A percentile compares a stretch with the other conserved stretches of the same genome.
Conservation (phyloP, 2,113 vertebrate genomes). For the Plectropomus leopardus region DNA sequence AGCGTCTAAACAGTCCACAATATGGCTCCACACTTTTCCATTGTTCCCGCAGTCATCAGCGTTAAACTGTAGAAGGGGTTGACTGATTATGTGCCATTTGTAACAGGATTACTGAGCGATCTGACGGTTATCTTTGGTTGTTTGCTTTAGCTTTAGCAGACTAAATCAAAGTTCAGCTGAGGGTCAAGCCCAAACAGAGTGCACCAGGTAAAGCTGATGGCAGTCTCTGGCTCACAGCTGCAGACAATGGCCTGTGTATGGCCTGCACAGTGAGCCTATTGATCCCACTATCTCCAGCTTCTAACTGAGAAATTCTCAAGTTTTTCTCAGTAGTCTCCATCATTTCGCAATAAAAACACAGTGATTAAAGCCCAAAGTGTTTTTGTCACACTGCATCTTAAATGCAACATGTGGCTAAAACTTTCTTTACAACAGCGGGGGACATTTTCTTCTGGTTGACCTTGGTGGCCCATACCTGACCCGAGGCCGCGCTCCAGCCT, state of each 20-base stretch:
- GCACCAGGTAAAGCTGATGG: slow-evolving; percentile 57
- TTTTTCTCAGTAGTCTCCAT: neutral
- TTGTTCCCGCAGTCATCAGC: slow-evolving; percentile 35
- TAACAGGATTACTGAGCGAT: slow-evolving; percentile 57
- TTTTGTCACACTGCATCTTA: neutral
- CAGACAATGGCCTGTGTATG: slow-evolving; percentile 69
- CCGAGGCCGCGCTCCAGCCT: slow-evolving; percentile 35
- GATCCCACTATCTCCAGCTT: slow-evolving; percentile 53
- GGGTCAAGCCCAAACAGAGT: slow-evolving; percentile 72
- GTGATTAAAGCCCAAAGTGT: neutral
- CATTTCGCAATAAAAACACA: neutral
- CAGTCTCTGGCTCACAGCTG: slow-evolving; percentile 43
- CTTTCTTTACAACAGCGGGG: neutral
- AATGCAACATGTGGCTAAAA: neutral
- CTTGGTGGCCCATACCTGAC: slow-evolving; percentile 68
- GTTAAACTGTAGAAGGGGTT: slow-evolving; percentile 29
- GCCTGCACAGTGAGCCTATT: slow-evolving; percentile 57
- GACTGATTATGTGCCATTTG: slow-evolving; percentile 59
- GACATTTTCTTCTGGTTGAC: slow-evolving; percentile 67
- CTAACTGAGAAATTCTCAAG: neutral
- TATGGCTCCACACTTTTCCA: neutral
- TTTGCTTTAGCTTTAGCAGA: slow-evolving; percentile 73
- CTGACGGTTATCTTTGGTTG: slow-evolving; percentile 69
- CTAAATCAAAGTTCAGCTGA: slow-evolving; percentile 79
- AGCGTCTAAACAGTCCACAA: neutral